Evolutionary conservation across 1,140 invertebrate species (phyloP).

Genomic region (Zaprionus davidi): DNA sequence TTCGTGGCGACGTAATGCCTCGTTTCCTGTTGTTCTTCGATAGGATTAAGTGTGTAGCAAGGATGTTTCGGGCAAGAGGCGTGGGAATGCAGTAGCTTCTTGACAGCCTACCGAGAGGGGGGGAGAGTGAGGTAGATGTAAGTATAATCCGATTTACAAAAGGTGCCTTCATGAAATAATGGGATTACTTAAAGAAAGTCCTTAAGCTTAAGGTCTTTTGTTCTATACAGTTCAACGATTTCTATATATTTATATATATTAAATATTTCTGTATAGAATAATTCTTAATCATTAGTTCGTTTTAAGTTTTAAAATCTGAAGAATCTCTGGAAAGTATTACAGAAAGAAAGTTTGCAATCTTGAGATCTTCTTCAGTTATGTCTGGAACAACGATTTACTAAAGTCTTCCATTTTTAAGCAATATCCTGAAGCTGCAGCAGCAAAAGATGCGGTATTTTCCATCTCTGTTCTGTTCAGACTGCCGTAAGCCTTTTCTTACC

Average conservation of each 20-base stretch:
- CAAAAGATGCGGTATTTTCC: neutral
- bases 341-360: no score
- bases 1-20: slow-evolving; percentile 29
- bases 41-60: slow-evolving; percentile 39
- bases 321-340: no score
- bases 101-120: neutral
- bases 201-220: neutral
- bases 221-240: neutral
- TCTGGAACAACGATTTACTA: no score
- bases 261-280: no score
- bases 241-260: no score
- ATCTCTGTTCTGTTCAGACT: neutral
- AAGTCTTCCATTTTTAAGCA: no score
- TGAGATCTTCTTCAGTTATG: no score
- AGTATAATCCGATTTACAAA: neutral
- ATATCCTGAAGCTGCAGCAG: no score
- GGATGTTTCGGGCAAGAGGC: neutral
- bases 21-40: slow-evolving; percentile 58
- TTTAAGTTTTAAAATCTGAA: neutral
- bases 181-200: neutral
- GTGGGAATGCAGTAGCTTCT: slow-evolving; percentile 46
- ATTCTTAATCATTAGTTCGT: no score
- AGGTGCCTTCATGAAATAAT: neutral
- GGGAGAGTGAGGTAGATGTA: neutral
- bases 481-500: slow-evolving; percentile 51